Base-by-base conservation (phyloP, 2,888 invertebrate genomes). In the Drosophila eohydei region DNA sequence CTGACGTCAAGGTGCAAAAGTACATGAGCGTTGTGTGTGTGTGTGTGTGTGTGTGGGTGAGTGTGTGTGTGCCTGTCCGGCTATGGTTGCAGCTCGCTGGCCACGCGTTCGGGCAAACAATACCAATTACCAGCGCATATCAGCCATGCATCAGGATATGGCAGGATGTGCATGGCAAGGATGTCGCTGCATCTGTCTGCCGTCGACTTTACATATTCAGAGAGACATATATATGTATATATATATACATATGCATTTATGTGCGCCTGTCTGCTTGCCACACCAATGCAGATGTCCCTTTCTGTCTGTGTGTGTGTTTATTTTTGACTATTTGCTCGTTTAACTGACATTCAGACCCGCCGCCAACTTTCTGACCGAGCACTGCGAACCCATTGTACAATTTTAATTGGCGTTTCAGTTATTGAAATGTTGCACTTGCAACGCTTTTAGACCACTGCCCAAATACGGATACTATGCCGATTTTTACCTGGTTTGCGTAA, bases 341-440 rank as follows among this genome's bases (percentile, higher is more conserved):
- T 74, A 82, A 83, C 83, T 83, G 85, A 83, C 85, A 83, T 83
- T 83, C 82, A 54, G 54, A 54, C 28, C 54, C 40, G 54, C 34
- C 56, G 58, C 69, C 74, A 74, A 70, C 63, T 69, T 71, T 71
- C 65, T 81, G 84, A 72, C 80, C 76, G 63, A 74, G 74, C 68
- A 67, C 64, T 44, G 51, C 48, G 76, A 71, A 60, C 72, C 78
- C 80, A 84, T 87, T 87, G 85, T 85, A 74, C 82, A 83, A 76
- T 87, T 85, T 85, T 87, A 85, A 85, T 85, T 85, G 85, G 87
- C 84, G 73, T 80, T 85, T 87, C 85, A 82, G 85, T 85, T 85
- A 83, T 85, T 83, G 84, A 85, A 85, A 87, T 87, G 82, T 87
- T 82, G 76, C 83, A 78, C 80, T 73, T 80, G 77, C 61, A 56